phyloP scores from a whole-genome alignment of 1,140 invertebrate species.

The Megalopta genalis region DNA sequence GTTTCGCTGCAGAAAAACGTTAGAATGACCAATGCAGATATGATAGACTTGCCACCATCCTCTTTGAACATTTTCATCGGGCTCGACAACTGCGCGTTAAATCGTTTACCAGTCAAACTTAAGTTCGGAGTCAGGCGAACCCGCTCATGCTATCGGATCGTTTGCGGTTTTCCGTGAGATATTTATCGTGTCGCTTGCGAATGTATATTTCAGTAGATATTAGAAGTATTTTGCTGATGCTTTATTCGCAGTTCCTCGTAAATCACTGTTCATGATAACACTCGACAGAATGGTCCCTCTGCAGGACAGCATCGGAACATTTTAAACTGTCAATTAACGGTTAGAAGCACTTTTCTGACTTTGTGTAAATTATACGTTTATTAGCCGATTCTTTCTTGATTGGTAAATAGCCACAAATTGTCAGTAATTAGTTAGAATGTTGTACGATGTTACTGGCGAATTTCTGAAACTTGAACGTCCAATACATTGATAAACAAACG shows the following conservation, averaged over 20 bases:
- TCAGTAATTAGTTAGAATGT: too few species aligned
- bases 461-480: too few species aligned
- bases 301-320: background rate
- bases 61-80: constrained; percentile 30
- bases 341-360: too few species aligned
- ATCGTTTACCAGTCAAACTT: background rate
- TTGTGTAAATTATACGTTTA: background rate
- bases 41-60: constrained; percentile 18
- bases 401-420: too few species aligned
- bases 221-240: background rate
- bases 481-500: too few species aligned
- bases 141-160: background rate
- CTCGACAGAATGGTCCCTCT: background rate
- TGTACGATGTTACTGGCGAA: too few species aligned
- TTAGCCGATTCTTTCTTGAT: background rate
- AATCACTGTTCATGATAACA: background rate
- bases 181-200: background rate
- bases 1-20: constrained; percentile 37
- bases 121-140: background rate
- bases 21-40: constrained; percentile 24
- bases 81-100: background rate
- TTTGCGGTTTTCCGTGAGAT: background rate
- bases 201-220: background rate
- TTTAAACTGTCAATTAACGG: too few species aligned
- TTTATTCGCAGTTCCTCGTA: background rate